Conservation (phyloP, 2,113 vertebrate species). For the Chroicocephalus ridibundus region DNA sequence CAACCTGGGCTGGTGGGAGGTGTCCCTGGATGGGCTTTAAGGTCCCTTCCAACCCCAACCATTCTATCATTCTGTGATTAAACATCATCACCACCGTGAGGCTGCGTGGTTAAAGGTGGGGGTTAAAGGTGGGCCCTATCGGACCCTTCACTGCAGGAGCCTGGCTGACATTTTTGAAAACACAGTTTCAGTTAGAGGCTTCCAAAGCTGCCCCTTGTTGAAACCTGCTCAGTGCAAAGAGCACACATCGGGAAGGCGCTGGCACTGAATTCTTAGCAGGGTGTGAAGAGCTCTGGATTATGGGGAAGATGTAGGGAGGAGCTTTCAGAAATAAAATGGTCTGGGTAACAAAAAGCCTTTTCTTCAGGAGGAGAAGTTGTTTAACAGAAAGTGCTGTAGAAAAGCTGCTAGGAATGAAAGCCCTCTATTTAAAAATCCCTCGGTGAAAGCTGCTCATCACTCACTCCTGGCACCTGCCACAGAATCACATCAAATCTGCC, state of each 20-base stretch:
- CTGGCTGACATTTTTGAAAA: neutral
- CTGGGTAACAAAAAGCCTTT: neutral
- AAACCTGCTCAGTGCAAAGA: neutral
- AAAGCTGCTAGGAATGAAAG: neutral
- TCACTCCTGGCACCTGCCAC: neutral
- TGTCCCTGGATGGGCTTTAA: no score
- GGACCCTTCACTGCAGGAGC: fast-evolving
- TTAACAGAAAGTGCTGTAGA: neutral
- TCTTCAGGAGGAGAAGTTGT: neutral
- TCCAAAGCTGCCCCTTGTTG: neutral
- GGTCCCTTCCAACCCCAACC: no score
- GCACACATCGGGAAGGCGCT: fast-evolving
- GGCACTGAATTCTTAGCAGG: neutral
- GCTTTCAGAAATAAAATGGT: neutral
- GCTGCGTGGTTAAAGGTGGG: fast-evolving
- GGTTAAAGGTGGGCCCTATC: fast-evolving
- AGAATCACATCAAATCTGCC: neutral
- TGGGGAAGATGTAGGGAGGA: neutral
- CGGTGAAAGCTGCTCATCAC: neutral
- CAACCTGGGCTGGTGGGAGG: no score
- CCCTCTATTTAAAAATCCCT: neutral
- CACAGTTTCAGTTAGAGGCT: neutral
- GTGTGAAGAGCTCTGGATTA: neutral
- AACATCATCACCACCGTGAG: fast-evolving
- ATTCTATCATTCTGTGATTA: no score